A percentile compares a stretch with the other conserved stretches of the same genome.
These are phyloP conservation scores for Pseudanteris insignis DNA, from an alignment of 2,888 invertebrate genomes.

Conservation along the genomic window DNA sequence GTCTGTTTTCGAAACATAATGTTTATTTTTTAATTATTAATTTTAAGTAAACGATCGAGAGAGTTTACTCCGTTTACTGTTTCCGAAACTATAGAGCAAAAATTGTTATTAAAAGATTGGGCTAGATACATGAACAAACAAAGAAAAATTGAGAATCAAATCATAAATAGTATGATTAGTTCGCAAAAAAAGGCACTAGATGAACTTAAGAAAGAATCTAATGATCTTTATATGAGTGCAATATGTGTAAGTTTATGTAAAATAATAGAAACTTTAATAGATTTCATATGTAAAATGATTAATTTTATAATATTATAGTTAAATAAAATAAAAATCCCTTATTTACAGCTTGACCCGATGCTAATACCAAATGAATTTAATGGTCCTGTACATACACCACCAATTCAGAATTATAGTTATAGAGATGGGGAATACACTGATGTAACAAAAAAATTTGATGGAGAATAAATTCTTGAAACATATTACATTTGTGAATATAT, in stretches of 20 bases:
- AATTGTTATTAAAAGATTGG: conserved; percentile 80
- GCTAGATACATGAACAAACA: conserved; percentile 74
- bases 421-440: conserved; percentile 93
- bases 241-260: conserved; percentile 74
- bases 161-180: conserved; percentile 75
- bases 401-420: conserved; percentile 80
- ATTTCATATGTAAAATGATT: too few relatives aligned
- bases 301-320: too few relatives aligned
- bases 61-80: conserved; percentile 67
- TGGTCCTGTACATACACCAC: conserved; percentile 86
- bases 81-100: conserved; percentile 74
- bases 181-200: conserved; percentile 83
- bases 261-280: too few relatives aligned
- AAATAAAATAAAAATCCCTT: too few relatives aligned
- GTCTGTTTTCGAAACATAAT: not conserved
- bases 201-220: conserved; percentile 81
- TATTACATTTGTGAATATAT: too few relatives aligned
- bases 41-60: conserved; percentile 69
- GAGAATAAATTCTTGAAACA: too few relatives aligned
- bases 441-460: conserved; percentile 73
- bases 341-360: conserved; percentile 12
- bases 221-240: conserved; percentile 87
- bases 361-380: conserved; percentile 70
- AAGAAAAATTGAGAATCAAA: conserved; percentile 73
- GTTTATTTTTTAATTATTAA: not conserved